These are phyloP conservation scores for Galeopterus variegatus DNA, from an alignment of 2,113 vertebrate species.

Conservation along the genomic window DNA sequence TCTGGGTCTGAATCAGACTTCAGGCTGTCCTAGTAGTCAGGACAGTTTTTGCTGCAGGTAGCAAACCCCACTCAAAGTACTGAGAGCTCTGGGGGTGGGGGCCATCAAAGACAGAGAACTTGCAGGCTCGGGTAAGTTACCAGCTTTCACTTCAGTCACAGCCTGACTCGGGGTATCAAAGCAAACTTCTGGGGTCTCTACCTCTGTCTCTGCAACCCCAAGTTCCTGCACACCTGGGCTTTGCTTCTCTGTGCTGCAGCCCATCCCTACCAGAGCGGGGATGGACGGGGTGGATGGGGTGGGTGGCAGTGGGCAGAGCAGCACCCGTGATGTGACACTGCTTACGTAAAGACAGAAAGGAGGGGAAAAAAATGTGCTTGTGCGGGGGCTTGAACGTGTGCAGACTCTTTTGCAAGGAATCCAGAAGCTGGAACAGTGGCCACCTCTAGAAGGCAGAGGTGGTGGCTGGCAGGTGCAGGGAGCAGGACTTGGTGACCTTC, in stretches of 20 bases:
- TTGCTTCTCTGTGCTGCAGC: not conserved
- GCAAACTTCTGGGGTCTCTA: too few species aligned
- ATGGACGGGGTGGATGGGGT: not conserved
- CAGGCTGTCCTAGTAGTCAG: not conserved
- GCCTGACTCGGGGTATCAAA: too few species aligned
- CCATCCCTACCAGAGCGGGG: not conserved
- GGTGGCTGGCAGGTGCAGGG: fast-evolving
- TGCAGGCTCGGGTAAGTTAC: too few species aligned
- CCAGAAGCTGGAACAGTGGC: not conserved
- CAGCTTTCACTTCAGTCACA: not conserved
- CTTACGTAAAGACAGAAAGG: not conserved
- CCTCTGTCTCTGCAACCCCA: not conserved
- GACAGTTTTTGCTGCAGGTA: too few species aligned
- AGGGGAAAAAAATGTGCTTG: not conserved
- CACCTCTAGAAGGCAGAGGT: fast-evolving
- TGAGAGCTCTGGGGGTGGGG: not conserved
- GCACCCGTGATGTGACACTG: not conserved
- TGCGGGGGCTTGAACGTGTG: fast-evolving
- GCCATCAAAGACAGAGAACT: not conserved
- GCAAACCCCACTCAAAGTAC: not conserved
- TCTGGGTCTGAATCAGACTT: not conserved
- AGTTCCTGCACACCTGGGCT: not conserved
- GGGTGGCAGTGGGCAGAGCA: too few species aligned
- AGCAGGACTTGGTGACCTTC: fast-evolving
- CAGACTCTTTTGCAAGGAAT: not conserved